These are phyloP conservation scores for Piaya cayana DNA, from an alignment of 2,113 vertebrate species.

Conservation along the genomic window DNA sequence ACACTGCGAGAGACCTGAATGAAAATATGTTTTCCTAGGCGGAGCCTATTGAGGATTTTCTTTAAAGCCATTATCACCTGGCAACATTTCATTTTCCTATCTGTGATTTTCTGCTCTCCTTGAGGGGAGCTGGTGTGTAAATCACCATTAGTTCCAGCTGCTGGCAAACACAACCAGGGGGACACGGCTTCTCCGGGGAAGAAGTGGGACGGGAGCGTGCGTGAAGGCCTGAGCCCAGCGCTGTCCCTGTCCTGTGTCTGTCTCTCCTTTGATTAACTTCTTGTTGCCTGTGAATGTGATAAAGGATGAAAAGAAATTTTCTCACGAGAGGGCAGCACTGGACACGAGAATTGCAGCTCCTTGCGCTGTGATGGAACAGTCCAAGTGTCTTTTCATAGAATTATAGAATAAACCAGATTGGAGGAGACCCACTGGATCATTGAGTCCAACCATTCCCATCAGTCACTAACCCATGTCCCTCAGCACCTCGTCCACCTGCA, in stretches of 20 bases:
- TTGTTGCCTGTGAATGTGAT: too few species aligned
- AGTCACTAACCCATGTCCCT: too few species aligned
- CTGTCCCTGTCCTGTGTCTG: too few species aligned
- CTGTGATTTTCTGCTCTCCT: background rate
- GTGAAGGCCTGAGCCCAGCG: too few species aligned
- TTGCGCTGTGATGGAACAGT: too few species aligned
- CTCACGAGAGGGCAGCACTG: background rate
- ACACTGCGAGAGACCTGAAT: background rate
- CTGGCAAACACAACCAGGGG: background rate
- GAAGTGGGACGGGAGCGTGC: background rate
- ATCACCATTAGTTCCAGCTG: background rate
- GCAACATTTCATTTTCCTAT: background rate
- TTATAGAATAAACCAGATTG: too few species aligned
- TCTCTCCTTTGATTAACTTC: background rate
- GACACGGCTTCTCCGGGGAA: background rate
- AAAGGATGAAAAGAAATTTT: fast-evolving
- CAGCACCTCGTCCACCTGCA: too few species aligned
- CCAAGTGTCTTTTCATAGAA: too few species aligned
- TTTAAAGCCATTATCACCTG: background rate
- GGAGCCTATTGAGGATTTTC: background rate
- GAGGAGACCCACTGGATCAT: too few species aligned
- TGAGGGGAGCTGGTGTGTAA: background rate
- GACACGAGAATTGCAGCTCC: fast-evolving
- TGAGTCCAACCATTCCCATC: too few species aligned
- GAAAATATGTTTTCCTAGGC: background rate